Percentiles rank a stretch among this genome's conserved stretches.
These are phyloP conservation scores for Bubo blakistoni DNA, from an alignment of 2,113 vertebrate species.

Conservation along the genomic window DNA sequence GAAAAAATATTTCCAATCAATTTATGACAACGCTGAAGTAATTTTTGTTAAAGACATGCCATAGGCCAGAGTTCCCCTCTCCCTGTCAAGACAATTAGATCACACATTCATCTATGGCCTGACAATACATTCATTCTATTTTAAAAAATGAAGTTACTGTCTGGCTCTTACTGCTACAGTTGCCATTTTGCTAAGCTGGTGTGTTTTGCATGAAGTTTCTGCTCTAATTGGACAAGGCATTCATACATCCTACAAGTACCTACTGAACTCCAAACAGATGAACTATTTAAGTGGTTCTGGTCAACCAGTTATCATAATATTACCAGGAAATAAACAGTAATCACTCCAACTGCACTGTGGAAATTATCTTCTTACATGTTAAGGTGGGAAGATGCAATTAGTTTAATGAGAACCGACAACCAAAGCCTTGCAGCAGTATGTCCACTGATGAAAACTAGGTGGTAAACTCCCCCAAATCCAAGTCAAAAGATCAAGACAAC, in stretches of 20 bases:
- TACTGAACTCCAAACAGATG: neutral
- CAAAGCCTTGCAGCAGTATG: neutral
- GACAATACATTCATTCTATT: neutral
- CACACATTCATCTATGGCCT: neutral
- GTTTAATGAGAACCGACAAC: neutral
- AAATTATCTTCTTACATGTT: neutral
- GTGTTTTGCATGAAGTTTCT: neutral
- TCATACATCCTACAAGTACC: neutral
- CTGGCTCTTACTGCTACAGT: neutral
- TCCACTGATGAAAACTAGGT: neutral
- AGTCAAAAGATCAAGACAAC: neutral
- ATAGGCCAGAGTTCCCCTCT: neutral
- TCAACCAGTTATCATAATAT: neutral
- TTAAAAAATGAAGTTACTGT: neutral
- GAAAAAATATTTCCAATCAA: constrained; percentile 47
- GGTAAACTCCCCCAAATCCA: neutral
- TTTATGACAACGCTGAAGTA: neutral
- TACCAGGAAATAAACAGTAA: neutral
- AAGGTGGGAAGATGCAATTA: neutral
- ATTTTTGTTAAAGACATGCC: neutral
- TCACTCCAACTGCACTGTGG: neutral
- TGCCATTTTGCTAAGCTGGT: neutral
- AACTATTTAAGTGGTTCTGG: neutral
- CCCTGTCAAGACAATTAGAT: neutral
- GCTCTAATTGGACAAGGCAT: neutral